A percentile compares a stretch with the other conserved stretches of the same genome.
phyloP scores from a whole-genome alignment of 2,113 vertebrate species.

The Rhinopithecus roxellana region DNA sequence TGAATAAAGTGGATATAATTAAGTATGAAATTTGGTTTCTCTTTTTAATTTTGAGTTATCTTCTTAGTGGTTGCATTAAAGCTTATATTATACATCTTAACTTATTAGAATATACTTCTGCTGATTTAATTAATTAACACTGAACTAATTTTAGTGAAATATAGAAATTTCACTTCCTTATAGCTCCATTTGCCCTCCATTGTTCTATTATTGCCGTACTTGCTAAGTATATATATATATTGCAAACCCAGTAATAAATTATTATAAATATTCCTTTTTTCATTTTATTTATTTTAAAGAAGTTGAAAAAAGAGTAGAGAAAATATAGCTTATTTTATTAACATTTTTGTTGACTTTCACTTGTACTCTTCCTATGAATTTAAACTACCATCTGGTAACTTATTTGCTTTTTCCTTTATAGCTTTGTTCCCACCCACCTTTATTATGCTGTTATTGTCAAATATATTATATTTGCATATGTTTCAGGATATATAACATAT shows the following conservation, averaged over 20 bases:
- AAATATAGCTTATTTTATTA: background rate
- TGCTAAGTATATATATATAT: background rate
- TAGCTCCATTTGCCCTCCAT: background rate
- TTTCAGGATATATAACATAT: background rate
- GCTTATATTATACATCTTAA: background rate
- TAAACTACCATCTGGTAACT: background rate
- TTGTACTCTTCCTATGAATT: background rate
- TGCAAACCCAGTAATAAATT: background rate
- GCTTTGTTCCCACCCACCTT: background rate
- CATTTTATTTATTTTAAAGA: background rate
- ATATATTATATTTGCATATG: background rate
- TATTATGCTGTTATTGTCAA: background rate
- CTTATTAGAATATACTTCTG: background rate
- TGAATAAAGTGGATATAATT: background rate
- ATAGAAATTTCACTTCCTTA: background rate
- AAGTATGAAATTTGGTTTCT: background rate
- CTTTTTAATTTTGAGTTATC: background rate
- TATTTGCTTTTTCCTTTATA: background rate
- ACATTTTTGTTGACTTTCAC: background rate
- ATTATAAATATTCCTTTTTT: background rate
- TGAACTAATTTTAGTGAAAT: background rate
- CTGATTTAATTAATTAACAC: background rate
- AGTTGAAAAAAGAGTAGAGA: background rate
- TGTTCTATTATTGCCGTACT: background rate
- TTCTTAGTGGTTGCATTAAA: background rate